Evolutionary conservation across 1,140 invertebrate species (phyloP).

Genomic region (Cecropterus lyciades): DNA sequence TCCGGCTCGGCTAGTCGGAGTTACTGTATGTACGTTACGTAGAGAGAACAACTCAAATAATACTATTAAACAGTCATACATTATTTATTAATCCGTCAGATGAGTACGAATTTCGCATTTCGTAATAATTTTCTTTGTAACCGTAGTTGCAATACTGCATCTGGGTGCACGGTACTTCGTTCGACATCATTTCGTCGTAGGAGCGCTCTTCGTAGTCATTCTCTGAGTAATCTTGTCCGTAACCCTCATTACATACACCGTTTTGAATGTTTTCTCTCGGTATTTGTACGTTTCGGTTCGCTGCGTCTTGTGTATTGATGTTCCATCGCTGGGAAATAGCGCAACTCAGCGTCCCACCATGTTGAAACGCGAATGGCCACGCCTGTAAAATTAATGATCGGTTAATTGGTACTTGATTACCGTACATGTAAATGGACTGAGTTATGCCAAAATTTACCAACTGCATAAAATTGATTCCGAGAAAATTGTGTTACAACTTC

Average conservation of each 20-base stretch:
- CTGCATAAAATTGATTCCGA: too few species aligned
- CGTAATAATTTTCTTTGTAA: slow-evolving; percentile 73
- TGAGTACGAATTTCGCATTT: slow-evolving; percentile 66
- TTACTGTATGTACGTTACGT: too few species aligned
- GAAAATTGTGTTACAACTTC: too few species aligned
- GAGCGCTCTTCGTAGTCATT: slow-evolving; percentile 73
- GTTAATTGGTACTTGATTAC: background rate
- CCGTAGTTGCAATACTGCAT: slow-evolving; percentile 71
- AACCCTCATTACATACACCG: slow-evolving; percentile 51
- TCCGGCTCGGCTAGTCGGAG: too few species aligned
- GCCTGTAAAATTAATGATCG: slow-evolving; percentile 51
- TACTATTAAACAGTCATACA: slow-evolving; percentile 43
- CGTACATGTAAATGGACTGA: too few species aligned
- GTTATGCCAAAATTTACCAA: too few species aligned
- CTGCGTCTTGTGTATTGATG: slow-evolving; percentile 45
- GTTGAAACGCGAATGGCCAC: slow-evolving; percentile 78
- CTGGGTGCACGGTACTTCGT: slow-evolving; percentile 46
- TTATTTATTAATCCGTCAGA: slow-evolving; percentile 65
- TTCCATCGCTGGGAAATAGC: slow-evolving; percentile 73
- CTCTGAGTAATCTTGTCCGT: slow-evolving; percentile 63
- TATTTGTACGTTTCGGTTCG: slow-evolving; percentile 39
- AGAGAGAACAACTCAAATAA: slow-evolving; percentile 24
- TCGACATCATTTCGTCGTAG: slow-evolving; percentile 60
- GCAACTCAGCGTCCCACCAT: slow-evolving; percentile 70
- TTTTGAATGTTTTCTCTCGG: slow-evolving; percentile 51